Evolutionary conservation across 1,140 invertebrate species (phyloP).

Genomic region (Brachionus sp.): DNA sequence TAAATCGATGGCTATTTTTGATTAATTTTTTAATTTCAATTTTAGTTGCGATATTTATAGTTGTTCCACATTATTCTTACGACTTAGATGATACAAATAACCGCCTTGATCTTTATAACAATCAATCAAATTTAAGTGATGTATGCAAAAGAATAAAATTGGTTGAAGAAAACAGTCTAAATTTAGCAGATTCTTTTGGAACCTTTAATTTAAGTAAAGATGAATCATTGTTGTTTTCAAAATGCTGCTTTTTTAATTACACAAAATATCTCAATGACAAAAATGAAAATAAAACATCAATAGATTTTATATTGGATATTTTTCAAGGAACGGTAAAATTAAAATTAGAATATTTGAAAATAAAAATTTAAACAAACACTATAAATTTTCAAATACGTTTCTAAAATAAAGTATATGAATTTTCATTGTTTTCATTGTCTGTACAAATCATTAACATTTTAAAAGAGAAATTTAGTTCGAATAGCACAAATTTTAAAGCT

Average conservation of each 20-base stretch:
- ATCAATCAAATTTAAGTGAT: neutral
- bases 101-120: neutral
- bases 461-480: too few relatives aligned
- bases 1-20: neutral
- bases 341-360: neutral
- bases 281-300: neutral
- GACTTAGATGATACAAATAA: neutral
- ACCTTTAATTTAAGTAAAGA: neutral
- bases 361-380: neutral
- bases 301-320: neutral
- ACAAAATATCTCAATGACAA: neutral
- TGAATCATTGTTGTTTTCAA: neutral
- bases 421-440: too few relatives aligned
- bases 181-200: neutral
- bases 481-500: too few relatives aligned
- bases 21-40: neutral
- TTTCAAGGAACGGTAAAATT: conserved; percentile 25
- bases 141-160: neutral
- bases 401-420: too few relatives aligned
- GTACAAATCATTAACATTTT: too few relatives aligned
- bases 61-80: neutral
- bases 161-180: neutral
- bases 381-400: neutral
- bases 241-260: neutral
- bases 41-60: neutral